Percentiles rank a stretch among this genome's conserved stretches.
phyloP scores from a whole-genome alignment of 2,113 vertebrate genomes.

The Phyllostomus discolor region DNA sequence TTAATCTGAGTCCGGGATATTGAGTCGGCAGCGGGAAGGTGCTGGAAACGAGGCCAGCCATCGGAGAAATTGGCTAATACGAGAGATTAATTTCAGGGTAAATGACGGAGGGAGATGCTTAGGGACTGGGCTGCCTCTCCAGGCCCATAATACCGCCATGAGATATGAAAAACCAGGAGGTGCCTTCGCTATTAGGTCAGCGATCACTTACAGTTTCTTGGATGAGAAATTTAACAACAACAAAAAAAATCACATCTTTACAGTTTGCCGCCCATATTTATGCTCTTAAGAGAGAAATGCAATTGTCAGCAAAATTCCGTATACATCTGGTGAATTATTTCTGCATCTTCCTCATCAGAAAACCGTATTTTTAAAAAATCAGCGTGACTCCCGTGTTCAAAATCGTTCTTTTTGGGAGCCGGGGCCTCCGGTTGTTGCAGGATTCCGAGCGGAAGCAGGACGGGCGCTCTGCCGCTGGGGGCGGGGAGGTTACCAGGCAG shows the following conservation, averaged over 20 bases:
- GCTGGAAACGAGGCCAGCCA: not conserved
- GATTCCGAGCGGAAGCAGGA: not conserved
- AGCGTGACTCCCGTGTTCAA: not conserved
- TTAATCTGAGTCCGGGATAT: conserved; percentile 21
- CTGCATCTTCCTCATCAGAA: not conserved
- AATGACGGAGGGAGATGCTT: not conserved
- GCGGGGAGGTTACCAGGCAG: conserved; percentile 37
- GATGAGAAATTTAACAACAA: not conserved
- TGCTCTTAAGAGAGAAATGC: not conserved
- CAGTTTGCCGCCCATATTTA: not conserved
- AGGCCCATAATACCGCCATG: not conserved
- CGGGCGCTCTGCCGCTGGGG: not conserved
- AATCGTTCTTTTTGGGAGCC: not conserved
- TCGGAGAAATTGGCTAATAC: conserved; percentile 16
- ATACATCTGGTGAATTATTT: not conserved
- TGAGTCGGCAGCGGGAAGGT: conserved; percentile 31
- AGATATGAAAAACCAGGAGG: not conserved
- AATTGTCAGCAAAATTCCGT: conserved; percentile 4
- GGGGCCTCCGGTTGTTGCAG: not conserved
- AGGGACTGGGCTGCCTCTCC: not conserved
- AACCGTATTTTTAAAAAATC: not conserved
- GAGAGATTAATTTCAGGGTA: conserved; percentile 33
- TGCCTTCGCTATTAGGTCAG: not conserved
- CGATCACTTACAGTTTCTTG: not conserved
- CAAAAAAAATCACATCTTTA: not conserved